Evolutionary conservation across 2,797 vertebrate species (phyloP), one percentile per base, ranked within the genome.

Genomic region (Anomalospiza imberbis): DNA sequence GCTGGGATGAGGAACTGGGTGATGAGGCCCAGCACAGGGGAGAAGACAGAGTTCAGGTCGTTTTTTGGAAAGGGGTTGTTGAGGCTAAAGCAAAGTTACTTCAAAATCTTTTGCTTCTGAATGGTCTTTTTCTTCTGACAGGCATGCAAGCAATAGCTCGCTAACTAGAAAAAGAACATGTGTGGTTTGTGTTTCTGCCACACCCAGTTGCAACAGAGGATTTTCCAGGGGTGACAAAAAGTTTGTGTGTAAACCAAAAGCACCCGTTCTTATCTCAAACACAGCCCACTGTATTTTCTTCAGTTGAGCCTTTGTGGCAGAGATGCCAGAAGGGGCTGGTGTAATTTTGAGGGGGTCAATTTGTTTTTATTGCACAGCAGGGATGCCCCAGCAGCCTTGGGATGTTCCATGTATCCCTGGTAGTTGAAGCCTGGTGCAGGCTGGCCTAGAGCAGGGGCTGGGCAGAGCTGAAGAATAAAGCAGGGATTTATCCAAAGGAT

Each of bases 171-270:
- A 31, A 51, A 38, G 50, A 32, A 22, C 11, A 1, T 3, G 3
- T 18, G 32, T 51, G 77, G 42, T 36, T 83, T 71, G 50, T 45
- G 32, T 38, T 80, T 91, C 51, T 89, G 53, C 54, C 36, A 15
- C 70, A 32, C 55, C 17, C 47, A 42, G 0, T 28, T 58, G 38
- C 66, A 51, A 16, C 25, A 47, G 48, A 70, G 20, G 38, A 34
- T 81, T 82, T 81, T 50, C 28, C 10, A 0, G 6, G 9, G 9
- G 8, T 2, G 0, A 8, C 0, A 2, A 3, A 3, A 34, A 9
- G 40, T 77, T 79, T n/a, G 18, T 26, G 4, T 45, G 0, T 38
- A 32, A 63, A 45, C 4, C 11, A 38, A 45, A 83, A 81, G 8
- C 24, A 5, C 18, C 22, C 0, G 0, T 63, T 79, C 78, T 76